These are phyloP conservation scores for Rhinolophus ferrumequinum DNA, from an alignment of 2,113 vertebrate species.

Conservation along the genomic window DNA sequence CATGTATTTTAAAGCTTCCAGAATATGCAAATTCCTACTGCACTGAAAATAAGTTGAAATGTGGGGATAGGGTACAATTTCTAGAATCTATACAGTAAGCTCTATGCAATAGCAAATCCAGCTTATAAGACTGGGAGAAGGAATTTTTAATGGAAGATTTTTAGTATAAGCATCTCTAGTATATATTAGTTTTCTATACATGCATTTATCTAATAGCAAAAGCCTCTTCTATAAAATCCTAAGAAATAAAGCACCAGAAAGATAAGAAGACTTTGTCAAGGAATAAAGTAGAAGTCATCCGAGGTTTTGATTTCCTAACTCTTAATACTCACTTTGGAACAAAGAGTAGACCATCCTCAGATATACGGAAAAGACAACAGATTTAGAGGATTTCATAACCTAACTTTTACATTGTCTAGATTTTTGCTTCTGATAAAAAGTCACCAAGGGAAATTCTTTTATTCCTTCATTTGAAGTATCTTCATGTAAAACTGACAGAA, in stretches of 20 bases:
- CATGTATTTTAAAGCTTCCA: slow-evolving; percentile 52
- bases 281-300: neutral
- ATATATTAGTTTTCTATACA: neutral
- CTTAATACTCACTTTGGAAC: neutral
- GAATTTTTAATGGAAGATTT: slow-evolving; percentile 33
- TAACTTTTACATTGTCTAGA: neutral
- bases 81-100: neutral
- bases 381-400: neutral
- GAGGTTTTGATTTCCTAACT: neutral
- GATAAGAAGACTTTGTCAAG: neutral
- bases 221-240: neutral
- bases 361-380: neutral
- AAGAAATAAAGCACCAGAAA: slow-evolving; percentile 22
- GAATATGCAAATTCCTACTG: slow-evolving; percentile 20
- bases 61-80: neutral
- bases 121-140: neutral
- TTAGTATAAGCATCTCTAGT: neutral
- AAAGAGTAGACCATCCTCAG: neutral
- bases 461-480: slow-evolving; percentile 46
- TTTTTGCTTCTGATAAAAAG: neutral
- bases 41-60: slow-evolving; percentile 39
- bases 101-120: neutral
- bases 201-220: neutral
- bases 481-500: neutral
- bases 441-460: neutral